Evolutionary conservation across 2,113 vertebrate species (phyloP).

Genomic region (Eptatretus burgeri): DNA sequence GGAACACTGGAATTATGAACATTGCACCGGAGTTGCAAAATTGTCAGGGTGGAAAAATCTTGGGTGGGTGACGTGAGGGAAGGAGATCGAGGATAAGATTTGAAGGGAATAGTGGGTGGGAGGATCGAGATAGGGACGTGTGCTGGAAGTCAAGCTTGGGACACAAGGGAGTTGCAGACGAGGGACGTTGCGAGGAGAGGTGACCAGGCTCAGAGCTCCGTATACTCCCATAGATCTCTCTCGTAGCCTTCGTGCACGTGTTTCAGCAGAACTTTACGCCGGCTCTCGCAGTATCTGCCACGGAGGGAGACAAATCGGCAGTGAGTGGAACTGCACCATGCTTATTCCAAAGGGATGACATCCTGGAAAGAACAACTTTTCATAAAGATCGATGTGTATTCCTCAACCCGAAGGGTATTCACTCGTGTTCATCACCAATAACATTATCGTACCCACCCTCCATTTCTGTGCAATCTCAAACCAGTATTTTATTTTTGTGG

Average conservation of each 20-base stretch:
- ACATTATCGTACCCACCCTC: no score
- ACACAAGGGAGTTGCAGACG: background rate
- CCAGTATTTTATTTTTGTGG: no score
- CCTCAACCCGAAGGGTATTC: no score
- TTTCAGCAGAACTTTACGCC: slow-evolving; percentile 87
- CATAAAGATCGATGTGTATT: no score
- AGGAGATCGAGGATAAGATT: background rate
- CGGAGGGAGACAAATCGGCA: slow-evolving; percentile 5
- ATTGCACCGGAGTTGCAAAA: background rate
- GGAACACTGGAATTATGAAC: background rate
- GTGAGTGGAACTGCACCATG: no score
- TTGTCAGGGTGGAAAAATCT: background rate
- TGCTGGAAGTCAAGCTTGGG: background rate
- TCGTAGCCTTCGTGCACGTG: slow-evolving; percentile 99
- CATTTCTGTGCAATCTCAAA: no score
- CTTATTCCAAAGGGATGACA: no score
- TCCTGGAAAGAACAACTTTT: no score
- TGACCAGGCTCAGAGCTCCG: slow-evolving; percentile 55
- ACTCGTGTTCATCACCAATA: no score
- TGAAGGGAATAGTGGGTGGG: background rate
- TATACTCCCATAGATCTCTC: slow-evolving; percentile 99
- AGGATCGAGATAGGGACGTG: background rate
- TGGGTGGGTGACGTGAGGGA: background rate
- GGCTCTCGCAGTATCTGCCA: slow-evolving; percentile 96
- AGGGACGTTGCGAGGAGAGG: background rate